Percentiles rank a stretch among this genome's conserved stretches.
Evolutionary conservation across 2,888 invertebrate species (phyloP).

Genomic region (Unio pictorum): DNA sequence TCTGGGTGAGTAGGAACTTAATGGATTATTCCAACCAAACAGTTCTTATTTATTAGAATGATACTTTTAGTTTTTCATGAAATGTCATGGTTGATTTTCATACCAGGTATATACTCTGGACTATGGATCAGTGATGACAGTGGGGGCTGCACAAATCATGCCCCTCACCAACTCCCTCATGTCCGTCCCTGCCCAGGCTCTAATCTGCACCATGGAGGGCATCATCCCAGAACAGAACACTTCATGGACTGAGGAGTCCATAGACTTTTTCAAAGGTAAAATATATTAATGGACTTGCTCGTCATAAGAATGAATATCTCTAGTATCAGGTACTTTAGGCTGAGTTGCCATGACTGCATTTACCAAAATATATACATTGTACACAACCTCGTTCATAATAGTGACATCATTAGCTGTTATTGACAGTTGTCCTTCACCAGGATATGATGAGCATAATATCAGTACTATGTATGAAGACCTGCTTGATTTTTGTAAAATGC

Average conservation of each 20-base stretch:
- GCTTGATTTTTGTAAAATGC: no score
- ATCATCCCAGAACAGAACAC: slow-evolving; percentile 28
- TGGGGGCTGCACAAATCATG: slow-evolving; percentile 38
- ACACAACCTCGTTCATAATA: no score
- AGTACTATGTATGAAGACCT: no score
- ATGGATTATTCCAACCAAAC: not conserved
- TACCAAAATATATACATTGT: no score
- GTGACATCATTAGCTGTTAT: no score
- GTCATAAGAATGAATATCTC: no score
- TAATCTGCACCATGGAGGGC: slow-evolving; percentile 53
- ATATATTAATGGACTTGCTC: no score
- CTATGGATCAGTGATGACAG: slow-evolving; percentile 52
- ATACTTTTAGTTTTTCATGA: not conserved
- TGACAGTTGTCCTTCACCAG: no score
- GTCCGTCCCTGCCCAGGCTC: slow-evolving; percentile 53
- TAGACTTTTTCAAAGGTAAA: slow-evolving; percentile 21
- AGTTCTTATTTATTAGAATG: not conserved
- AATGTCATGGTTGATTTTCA: slow-evolving; percentile 67
- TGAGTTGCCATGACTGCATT: no score
- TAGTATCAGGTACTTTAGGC: no score
- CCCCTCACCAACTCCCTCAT: slow-evolving; percentile 42
- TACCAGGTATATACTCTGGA: slow-evolving; percentile 71
- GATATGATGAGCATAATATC: no score
- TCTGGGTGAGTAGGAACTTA: slow-evolving; percentile 4
- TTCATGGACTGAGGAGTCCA: slow-evolving; percentile 37